A percentile compares a stretch with the other conserved stretches of the same genome.
phyloP scores from a whole-genome alignment of 30 jellyfish, hydroid and myxozoan species.

The Aurelia coerulea region DNA sequence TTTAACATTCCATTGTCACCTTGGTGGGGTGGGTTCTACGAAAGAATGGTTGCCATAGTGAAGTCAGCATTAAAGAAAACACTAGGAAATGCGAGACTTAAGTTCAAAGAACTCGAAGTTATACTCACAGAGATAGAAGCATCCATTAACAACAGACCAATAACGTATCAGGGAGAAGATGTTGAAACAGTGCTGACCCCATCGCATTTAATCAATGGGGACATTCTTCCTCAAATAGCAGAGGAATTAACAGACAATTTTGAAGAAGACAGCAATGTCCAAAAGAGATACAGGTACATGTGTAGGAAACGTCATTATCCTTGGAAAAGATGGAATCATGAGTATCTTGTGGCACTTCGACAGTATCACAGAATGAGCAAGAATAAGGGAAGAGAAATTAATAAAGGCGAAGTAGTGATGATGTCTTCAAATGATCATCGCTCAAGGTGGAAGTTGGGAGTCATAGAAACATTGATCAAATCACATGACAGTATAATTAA shows the following conservation, averaged over 20 bases:
- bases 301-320: conserved; percentile 1
- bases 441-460: conserved; percentile 17
- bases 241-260: too few relatives aligned
- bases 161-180: conserved; percentile 1
- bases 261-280: background rate
- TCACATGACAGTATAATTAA: background rate
- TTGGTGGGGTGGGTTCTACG: conserved; percentile 24
- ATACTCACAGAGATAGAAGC: background rate
- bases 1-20: conserved; percentile 9
- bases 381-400: background rate
- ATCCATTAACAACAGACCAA: conserved; percentile 1
- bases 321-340: too few relatives aligned
- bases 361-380: conserved; percentile 3
- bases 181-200: background rate
- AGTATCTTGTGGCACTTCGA: too few relatives aligned
- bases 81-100: background rate
- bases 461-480: background rate
- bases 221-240: too few relatives aligned
- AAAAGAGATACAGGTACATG: background rate
- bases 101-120: conserved; percentile 16
- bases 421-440: conserved; percentile 6
- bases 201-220: too few relatives aligned
- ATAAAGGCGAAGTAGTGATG: background rate
- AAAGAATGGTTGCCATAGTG: conserved; percentile 13
- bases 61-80: too few relatives aligned